These are phyloP conservation scores for Agrotis ipsilon DNA, from an alignment of 2,888 invertebrate genomes.

Conservation along the genomic window DNA sequence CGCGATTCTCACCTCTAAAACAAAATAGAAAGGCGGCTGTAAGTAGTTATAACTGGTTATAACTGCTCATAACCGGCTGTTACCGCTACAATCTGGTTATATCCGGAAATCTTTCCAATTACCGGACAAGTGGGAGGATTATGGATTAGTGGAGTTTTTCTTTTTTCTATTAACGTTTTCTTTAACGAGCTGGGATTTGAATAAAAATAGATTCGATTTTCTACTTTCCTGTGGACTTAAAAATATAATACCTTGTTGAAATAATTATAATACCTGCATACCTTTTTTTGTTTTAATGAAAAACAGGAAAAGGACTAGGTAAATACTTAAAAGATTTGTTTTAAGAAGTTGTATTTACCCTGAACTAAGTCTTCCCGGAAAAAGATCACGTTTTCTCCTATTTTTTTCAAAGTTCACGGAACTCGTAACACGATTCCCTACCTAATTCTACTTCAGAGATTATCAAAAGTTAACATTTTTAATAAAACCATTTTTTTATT, in stretches of 20 bases:
- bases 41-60: constrained; percentile 55
- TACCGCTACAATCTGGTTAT: constrained; percentile 67
- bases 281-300: neutral
- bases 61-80: constrained; percentile 61
- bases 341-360: neutral
- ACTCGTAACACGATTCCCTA: constrained; percentile 9
- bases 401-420: constrained; percentile 10
- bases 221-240: neutral
- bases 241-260: no score
- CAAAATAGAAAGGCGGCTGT: constrained; percentile 52
- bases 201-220: neutral
- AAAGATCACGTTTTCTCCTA: neutral
- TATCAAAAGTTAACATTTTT: constrained; percentile 32
- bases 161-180: constrained; percentile 8
- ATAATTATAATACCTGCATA: neutral
- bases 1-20: constrained; percentile 39
- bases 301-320: no score
- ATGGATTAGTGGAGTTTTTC: constrained; percentile 53
- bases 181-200: neutral
- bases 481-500: constrained; percentile 75
- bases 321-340: constrained; percentile 4
- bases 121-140: constrained; percentile 70
- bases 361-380: neutral
- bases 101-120: constrained; percentile 72
- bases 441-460: constrained; percentile 28